These are phyloP conservation scores for Pongo abelii DNA, from an alignment of 2,113 vertebrate species.

Conservation along the genomic window DNA sequence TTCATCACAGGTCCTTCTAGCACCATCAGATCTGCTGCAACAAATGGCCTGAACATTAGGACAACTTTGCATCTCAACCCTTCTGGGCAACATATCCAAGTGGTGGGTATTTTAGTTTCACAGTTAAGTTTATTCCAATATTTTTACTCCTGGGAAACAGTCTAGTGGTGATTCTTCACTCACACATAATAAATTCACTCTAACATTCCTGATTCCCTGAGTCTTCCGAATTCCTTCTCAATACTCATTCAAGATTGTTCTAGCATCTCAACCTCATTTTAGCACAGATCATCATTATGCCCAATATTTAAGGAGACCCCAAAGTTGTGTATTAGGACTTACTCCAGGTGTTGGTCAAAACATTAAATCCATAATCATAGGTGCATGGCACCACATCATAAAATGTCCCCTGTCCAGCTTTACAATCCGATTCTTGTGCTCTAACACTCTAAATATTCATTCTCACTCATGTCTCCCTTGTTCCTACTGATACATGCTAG, in stretches of 20 bases:
- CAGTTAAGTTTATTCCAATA: background rate
- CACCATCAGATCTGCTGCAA: background rate
- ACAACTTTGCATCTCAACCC: background rate
- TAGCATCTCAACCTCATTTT: background rate
- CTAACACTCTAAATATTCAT: background rate
- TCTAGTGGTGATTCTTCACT: background rate
- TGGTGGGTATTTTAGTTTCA: background rate
- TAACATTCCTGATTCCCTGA: background rate
- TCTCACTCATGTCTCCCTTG: background rate
- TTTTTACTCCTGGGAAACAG: slow-evolving; percentile 18
- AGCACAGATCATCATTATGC: background rate
- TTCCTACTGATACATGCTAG: background rate
- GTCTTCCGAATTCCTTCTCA: background rate
- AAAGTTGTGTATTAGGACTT: background rate
- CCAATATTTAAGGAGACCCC: background rate
- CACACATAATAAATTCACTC: background rate
- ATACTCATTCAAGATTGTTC: background rate
- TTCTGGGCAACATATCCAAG: background rate
- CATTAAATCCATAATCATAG: background rate
- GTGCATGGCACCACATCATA: background rate
- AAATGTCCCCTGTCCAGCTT: background rate
- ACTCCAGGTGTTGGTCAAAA: background rate
- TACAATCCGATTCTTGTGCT: background rate
- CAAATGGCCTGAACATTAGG: background rate
- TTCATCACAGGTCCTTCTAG: background rate